Base-by-base conservation (phyloP, 2,797 vertebrate species). In the Microctenopoma lineatum region DNA sequence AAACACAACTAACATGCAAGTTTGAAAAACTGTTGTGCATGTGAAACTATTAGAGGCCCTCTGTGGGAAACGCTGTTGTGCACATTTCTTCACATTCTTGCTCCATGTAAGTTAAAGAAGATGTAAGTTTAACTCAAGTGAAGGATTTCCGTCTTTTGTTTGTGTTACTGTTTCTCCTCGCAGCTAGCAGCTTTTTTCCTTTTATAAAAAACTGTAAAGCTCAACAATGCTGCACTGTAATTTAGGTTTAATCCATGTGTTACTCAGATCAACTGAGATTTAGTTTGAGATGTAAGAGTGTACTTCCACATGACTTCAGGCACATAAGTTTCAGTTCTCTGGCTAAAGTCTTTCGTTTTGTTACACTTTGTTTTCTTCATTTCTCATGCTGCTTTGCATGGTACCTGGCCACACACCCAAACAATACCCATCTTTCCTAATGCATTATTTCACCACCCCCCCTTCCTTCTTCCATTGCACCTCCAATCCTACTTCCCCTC, bases 381-480 rank as follows among this genome's bases (percentile, higher is more conserved):
- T 87, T 87, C 73, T 87, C 86, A 85, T 87, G 81, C 89, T 67
- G 90, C 91, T 91, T 92, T 93, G 93, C 93, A 93, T 93, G 93
- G 64, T 81, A 86, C 87, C 90, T 90, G 84, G 89, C 85, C 81
- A 83, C 72, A 74, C 87, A 75, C 84, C 80, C 77, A 88, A 76
- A 55, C 21, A 78, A 57, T 80, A 70, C 84, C 80, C 85, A 90
- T 86, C 88, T 83, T 75, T 80, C 85, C 89, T 90, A 90, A 85
- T 60, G 55, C 84, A 87, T 76, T 82, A 82, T 81, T 84, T 84
- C 87, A 85, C 84, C 84, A 82, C 75, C 61, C 72, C 69, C 66
- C 60, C 73, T 51, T 41, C 62, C 79, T 62, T 77, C 61, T 73
- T 50, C 67, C 82, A 78, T 81, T 27, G 63, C 87, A 78, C 79